Evolutionary conservation across 2,797 vertebrate species (phyloP), one percentile per base, ranked within the genome.

Genomic region (Capromys pilorides): DNA sequence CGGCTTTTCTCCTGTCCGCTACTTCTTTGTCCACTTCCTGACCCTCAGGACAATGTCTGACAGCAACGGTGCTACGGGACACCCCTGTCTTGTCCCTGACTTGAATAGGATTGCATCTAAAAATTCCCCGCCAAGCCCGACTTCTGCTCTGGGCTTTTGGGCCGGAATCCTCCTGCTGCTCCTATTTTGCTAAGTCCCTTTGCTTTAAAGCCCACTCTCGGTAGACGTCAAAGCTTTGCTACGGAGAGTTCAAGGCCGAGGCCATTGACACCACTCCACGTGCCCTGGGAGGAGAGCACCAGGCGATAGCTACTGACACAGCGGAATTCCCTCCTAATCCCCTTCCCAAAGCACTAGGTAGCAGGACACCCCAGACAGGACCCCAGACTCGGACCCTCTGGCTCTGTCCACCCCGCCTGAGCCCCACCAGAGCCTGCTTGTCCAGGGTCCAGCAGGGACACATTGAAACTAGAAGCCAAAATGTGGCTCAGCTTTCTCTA

Each of bases 141-240:
- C 19, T 6, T 87, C 45, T 92, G 45, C 64, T 66, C 8, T 77
- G 64, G 79, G 22, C 41, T 89, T 94, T 73, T 92, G 39, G 39
- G 57, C 66, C 78, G n/a, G 36, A 83, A 64, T 41, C 11, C 73
- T 93, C 41, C 62, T 88, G 71, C 67, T 75, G 33, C 80, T 95
- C 33, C 26, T 86, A 59, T 82, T 93, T 92, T 86, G 36, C 73
- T 85, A 90, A 83, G 36, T 83, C 57, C 92, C 57, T 88, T 78
- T 86, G 66, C 41, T 92, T 94, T 86, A 78, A 90, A 88, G 59
- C 67, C 33, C 69, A 28, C 16, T 88, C 31, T 59, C n/a, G 21
- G 49, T 49, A 79, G 54, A 66, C 64, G 90, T 93, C 81, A 82
- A 62, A 54, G 3, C 71, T 89, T 69, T 66, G 59, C 57, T 73